Conservation (phyloP, 1,140 invertebrate genomes). For the Diploscapter pachys region DNA sequence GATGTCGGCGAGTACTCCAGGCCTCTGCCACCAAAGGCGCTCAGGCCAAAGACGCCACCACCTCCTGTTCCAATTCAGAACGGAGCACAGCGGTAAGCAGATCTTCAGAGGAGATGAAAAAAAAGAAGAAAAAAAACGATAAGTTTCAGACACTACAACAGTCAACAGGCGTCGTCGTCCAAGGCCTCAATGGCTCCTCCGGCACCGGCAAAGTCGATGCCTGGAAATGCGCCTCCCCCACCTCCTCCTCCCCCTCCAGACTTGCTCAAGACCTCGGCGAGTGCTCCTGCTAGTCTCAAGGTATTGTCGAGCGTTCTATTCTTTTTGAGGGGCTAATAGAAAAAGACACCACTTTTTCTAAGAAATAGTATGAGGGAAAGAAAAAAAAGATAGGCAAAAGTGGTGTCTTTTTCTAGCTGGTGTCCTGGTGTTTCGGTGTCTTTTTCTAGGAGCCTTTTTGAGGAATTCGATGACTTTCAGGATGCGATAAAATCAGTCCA, state of each 20-base stretch:
- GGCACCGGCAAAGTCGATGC: too few species aligned
- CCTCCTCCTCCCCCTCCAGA: slow-evolving; percentile 27
- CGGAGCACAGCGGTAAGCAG: neutral
- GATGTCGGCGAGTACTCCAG: slow-evolving; percentile 42
- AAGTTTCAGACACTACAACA: neutral
- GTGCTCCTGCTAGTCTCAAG: slow-evolving; percentile 7
- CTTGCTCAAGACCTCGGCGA: slow-evolving; percentile 9
- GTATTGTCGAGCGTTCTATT: too few species aligned
- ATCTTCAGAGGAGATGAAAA: neutral
- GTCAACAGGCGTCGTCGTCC: neutral
- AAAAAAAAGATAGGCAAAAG: too few species aligned
- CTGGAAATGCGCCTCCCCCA: slow-evolving; percentile 12
- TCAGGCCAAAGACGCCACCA: slow-evolving; percentile 46
- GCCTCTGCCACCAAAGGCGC: slow-evolving; percentile 27
- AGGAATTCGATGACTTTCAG: slow-evolving; percentile 43
- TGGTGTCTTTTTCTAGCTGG: too few species aligned
- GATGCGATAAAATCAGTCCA: slow-evolving; percentile 47
- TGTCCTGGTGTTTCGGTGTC: too few species aligned
- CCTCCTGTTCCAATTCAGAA: neutral
- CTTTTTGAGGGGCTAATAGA: too few species aligned
- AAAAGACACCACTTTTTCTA: too few species aligned
- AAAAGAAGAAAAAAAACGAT: neutral
- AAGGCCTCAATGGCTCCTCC: too few species aligned
- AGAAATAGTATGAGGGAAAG: too few species aligned
- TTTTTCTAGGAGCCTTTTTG: too few species aligned